Base-by-base conservation (phyloP, 2,113 vertebrate genomes). In the Gopherus flavomarginatus region DNA sequence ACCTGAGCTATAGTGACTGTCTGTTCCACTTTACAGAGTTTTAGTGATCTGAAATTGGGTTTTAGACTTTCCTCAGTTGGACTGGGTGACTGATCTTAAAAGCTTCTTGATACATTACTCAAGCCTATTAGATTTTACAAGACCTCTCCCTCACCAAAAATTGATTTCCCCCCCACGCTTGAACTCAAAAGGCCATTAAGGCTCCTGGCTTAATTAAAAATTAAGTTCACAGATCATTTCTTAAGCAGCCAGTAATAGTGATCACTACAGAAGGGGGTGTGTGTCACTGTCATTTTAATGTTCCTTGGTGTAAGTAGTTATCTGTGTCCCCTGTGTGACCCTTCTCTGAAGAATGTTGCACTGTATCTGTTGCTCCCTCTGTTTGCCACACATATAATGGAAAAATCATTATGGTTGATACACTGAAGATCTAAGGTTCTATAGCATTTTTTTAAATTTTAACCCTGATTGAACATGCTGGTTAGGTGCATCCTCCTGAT, bases 191-290 rank as follows among this genome's bases (percentile, higher is more conserved):
- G 89, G 88, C 89, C 96, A 91, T 95, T 84, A 93, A 95, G 96
- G 94, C 93, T 93, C 97, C 92, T 96, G 90, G 95, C 91, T 97
- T 98, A 98, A 97, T 98, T 98, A 98, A 98, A 98, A 98, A 97
- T 97, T 98, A 98, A 98, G 97, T 95, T 98, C 97, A 97, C 97
- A 98, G 97, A 98, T 98, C 69, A 97, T 97, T 97, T 96, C 96
- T 97, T 91, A 97, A 97, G 97, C 95, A 98, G 96, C 80, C 94
- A 97, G 94, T 98, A 98, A 97, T 97, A 97, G 90, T 16, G 47
- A 86, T 97, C 96, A 94, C 93, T 94, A 95, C 96, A n/a, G 83
- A 95, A 92, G 87, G 86, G 94, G 96, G 42, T 86, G 97, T 97
- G 97, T 97, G 93, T 97, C 80, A 84, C 92, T 97, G 95, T 88